Evolutionary conservation across 2,113 vertebrate species (phyloP).

Genomic region (Leiothrix lutea): DNA sequence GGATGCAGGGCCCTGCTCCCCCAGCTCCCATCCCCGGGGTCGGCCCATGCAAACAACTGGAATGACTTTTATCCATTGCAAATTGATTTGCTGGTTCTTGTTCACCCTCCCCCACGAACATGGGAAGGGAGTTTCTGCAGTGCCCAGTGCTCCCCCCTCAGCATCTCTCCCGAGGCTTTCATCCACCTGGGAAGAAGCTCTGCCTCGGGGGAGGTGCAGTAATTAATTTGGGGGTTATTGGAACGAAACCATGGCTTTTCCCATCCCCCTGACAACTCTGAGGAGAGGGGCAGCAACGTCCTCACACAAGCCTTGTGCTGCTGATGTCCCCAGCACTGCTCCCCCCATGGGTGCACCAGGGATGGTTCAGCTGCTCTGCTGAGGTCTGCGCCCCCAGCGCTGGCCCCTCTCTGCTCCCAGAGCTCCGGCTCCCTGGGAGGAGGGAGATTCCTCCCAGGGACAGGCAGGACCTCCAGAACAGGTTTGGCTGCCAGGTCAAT

Average conservation of each 20-base stretch:
- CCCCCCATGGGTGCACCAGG: not conserved
- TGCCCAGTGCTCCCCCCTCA: not conserved
- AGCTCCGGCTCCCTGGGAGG: rapidly evolving
- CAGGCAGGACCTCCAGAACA: not conserved
- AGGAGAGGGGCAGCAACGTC: not conserved
- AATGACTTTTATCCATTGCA: not conserved
- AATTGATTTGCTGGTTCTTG: not conserved
- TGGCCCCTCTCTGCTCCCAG: not conserved
- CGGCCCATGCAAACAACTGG: not conserved
- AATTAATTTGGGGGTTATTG: not conserved
- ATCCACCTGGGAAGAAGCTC: not conserved
- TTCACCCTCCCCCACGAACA: rapidly evolving
- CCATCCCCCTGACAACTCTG: rapidly evolving
- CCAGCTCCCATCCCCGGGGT: rapidly evolving
- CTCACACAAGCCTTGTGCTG: rapidly evolving
- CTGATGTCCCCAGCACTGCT: not conserved
- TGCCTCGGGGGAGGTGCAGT: not conserved
- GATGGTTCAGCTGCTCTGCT: not conserved
- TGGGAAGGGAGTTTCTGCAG: not conserved
- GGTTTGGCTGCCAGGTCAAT: slow-evolving; percentile 43
- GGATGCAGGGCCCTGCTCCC: not conserved
- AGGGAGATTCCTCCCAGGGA: not conserved
- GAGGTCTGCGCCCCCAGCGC: rapidly evolving
- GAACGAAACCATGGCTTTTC: not conserved
- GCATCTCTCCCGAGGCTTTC: not conserved